Base-by-base conservation (phyloP, 2,797 vertebrate species). In the Coranthus polyacanthus region DNA sequence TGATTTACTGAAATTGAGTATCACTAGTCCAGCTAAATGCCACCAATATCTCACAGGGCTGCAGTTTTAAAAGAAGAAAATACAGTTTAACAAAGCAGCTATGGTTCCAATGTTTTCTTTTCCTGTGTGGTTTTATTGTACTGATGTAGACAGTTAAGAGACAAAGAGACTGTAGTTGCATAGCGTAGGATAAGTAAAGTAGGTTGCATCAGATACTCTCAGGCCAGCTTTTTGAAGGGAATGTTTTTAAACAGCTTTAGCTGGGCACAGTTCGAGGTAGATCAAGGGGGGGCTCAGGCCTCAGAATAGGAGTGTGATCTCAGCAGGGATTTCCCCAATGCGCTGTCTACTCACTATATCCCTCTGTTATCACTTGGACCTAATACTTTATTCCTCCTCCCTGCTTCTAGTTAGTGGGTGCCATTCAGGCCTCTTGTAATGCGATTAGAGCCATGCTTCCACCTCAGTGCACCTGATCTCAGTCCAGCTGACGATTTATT, bases 281-380 rank as follows among this genome's bases (percentile, higher is more conserved):
- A 13, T 43, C 3, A 5, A 26, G 8, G 6, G 2, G 17, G 20
- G 17, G 3, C 9, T 47, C 15, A 57, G 44, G 39, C 24, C 44
- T 70, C 22, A 47, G 49, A 80, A 72, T 70, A 75, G 52, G 37
- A 55, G 22, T 15, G 36, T 69, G 73, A 74, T 26, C 64, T 74
- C 66, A 78, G 39, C 21, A 66, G 83, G 87, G 84, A 87, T 72
- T 85, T 83, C 86, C 87, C 83, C 26, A 5, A 41, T 26, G 46
- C 51, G 62, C 58, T 24, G 17, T 57, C 49, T 65, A 55, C 47
- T 68, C 38, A 17, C 22, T 17, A 16, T 29, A 42, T 43, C 54
- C 54, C n/a, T 43, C 77, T 56, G 29, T 78, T 75, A 71, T 82
- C 82, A 56, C 64, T 41, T 60, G 47, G 34, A 72, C 57, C 54